These are phyloP conservation scores for Heliconius aoede DNA, from an alignment of 2,888 invertebrate genomes.

Conservation along the genomic window DNA sequence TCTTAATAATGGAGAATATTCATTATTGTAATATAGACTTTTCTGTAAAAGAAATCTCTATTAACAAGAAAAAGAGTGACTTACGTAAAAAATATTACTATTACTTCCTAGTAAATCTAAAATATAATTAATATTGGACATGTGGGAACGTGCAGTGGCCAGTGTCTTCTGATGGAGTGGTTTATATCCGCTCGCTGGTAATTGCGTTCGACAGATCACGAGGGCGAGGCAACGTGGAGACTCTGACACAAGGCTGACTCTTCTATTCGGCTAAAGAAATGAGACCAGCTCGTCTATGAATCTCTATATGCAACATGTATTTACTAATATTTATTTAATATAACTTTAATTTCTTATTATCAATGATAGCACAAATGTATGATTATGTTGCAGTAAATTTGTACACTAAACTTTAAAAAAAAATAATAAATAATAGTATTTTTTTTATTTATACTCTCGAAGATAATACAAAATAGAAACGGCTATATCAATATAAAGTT, in stretches of 20 bases:
- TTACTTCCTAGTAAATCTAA: slow-evolving; percentile 18
- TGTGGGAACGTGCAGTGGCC: slow-evolving; percentile 41
- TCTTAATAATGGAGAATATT: background rate
- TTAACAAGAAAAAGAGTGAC: background rate
- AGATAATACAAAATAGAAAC: background rate
- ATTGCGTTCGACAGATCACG: slow-evolving; percentile 47
- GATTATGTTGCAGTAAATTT: no score
- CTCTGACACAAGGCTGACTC: slow-evolving; percentile 23
- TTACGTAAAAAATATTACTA: background rate
- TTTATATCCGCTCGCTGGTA: slow-evolving; percentile 49
- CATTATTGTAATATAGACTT: background rate
- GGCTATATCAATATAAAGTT: background rate
- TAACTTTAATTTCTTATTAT: background rate
- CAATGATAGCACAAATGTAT: no score
- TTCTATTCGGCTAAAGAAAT: background rate
- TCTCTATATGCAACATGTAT: no score
- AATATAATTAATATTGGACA: slow-evolving; percentile 25
- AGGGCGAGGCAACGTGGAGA: slow-evolving; percentile 34
- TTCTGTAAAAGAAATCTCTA: no score
- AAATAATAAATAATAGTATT: no score
- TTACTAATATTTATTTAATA: no score
- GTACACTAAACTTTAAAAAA: no score
- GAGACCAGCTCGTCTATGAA: background rate
- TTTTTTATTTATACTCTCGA: background rate
- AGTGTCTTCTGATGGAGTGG: slow-evolving; percentile 43